Base-by-base conservation (phyloP, 2,888 invertebrate genomes). In the Fragum fragum region DNA sequence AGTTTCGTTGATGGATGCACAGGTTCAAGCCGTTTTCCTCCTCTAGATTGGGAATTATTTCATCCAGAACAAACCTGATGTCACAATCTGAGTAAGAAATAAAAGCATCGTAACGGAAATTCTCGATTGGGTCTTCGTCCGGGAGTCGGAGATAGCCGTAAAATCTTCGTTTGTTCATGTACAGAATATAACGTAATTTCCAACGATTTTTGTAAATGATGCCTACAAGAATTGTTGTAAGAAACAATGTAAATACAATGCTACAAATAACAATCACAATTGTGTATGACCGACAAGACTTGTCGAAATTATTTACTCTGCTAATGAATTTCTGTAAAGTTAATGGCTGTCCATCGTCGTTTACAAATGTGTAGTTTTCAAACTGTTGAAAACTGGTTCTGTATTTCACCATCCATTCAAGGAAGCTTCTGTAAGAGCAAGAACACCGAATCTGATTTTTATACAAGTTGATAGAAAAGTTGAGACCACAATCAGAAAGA, bases 1-100 rank as follows among this genome's bases (percentile, higher is more conserved):
- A 89, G 63, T 88, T 86, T 32, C 87, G 66, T 29, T 86, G 79
- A 66, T 88, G 87, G 42, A 87, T 52, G 42, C 87, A 89, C 5
- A 90, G 83, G 16, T 39, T 70, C 14, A 86, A 70, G 14, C 39
- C 66, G 16, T 21, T 3, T 7, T 36, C 66, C 9, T 66, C 61
- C 23, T 83, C 83, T 16, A 83, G 18, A 16, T 52, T 28, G n/a
- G 72, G 47, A 70, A 76, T 21, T 9, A 86, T 28, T 7, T 68
- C 52, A 1, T 71, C 59, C 14, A 28, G 39, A 1, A 84, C 73
- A 61, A 78, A 82, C 0, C 18, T 21, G 6, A 71, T 69, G 47
- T 87, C 73, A 0, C 70, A 75, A 14, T 78, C 73, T 18, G 81
- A 68, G 59, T 83, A 87, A 0, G 83, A 84, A 9, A 87, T 68